These are phyloP conservation scores for Apostichopus japonicus DNA, from an alignment of 35 echinoderm and acorn worm species.

Conservation along the genomic window DNA sequence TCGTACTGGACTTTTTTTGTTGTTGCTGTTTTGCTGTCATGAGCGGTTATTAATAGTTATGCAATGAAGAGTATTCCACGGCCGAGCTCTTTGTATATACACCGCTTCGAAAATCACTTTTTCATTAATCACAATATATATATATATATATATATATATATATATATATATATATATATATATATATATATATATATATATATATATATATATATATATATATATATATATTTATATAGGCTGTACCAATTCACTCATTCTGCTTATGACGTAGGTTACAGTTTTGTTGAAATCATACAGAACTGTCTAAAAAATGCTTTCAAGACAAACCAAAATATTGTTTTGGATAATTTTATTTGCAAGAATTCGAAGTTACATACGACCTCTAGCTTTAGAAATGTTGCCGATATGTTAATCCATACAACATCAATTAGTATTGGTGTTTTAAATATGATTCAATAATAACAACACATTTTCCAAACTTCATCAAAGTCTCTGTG, in stretches of 20 bases:
- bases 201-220: neutral
- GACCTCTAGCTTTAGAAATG: too few species aligned
- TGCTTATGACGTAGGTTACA: neutral
- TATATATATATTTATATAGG: neutral
- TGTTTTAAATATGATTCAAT: too few species aligned
- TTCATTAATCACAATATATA: neutral
- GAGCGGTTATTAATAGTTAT: too few species aligned
- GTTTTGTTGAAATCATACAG: neutral
- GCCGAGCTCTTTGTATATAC: neutral
- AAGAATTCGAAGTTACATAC: too few species aligned
- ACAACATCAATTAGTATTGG: too few species aligned
- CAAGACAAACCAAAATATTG: neutral
- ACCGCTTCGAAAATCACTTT: neutral
- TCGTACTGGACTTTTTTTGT: neutral
- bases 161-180: neutral
- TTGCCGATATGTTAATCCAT: too few species aligned
- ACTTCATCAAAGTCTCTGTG: too few species aligned
- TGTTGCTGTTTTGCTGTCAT: too few species aligned
- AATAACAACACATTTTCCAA: too few species aligned
- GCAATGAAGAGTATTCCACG: neutral
- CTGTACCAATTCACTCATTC: neutral
- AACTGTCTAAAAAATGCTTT: neutral
- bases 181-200: neutral
- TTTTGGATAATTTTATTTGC: neutral
- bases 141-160: neutral